These are phyloP conservation scores for Peromyscus aztecus DNA, from an alignment of 2,797 vertebrate genomes.

Conservation along the genomic window DNA sequence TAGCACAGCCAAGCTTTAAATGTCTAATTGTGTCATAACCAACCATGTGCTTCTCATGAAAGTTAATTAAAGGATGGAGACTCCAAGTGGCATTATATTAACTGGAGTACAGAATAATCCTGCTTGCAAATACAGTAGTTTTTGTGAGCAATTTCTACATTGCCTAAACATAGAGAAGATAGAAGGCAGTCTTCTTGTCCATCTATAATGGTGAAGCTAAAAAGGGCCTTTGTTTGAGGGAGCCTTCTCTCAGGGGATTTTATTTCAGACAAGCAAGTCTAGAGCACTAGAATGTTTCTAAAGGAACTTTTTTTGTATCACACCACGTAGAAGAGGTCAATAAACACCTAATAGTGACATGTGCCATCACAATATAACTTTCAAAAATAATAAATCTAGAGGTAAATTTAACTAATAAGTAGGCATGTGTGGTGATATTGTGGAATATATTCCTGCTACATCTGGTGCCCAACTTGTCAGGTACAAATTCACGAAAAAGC, in stretches of 20 bases:
- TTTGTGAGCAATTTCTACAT: neutral
- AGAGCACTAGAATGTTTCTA: neutral
- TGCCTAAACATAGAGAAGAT: neutral
- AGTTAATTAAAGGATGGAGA: slow-evolving; percentile 36
- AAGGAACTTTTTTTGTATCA: neutral
- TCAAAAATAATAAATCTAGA: neutral
- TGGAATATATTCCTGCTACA: no score
- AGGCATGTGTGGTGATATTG: neutral
- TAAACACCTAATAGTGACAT: neutral
- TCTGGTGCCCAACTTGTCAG: no score
- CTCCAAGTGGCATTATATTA: slow-evolving; percentile 2
- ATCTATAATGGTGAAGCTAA: neutral
- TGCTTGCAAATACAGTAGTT: slow-evolving; percentile 28
- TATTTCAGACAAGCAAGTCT: neutral
- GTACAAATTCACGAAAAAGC: no score
- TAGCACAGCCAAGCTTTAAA: slow-evolving; percentile 16
- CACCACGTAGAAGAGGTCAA: neutral
- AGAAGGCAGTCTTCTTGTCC: neutral
- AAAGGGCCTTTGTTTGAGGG: neutral
- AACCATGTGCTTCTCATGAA: slow-evolving; percentile 3
- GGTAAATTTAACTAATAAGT: slow-evolving; percentile 36
- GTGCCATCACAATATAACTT: neutral
- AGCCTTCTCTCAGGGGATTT: neutral
- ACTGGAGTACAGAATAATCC: slow-evolving; percentile 14
- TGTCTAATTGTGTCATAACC: slow-evolving; percentile 32